Conservation (phyloP, 2,888 invertebrate genomes). For the Erpobdella octoculata region DNA sequence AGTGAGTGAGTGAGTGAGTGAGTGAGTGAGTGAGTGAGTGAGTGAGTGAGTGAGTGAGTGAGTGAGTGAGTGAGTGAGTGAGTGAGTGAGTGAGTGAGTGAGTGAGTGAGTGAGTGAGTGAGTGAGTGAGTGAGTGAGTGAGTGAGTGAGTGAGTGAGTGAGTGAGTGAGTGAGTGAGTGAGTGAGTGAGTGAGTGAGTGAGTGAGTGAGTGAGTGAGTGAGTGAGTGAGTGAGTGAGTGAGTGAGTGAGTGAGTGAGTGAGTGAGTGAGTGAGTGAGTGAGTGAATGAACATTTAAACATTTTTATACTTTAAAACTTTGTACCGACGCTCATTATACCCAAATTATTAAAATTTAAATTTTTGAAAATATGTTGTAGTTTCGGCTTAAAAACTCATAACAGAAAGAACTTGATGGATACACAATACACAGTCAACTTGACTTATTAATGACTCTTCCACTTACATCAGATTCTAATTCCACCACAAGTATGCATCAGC, state of each 20-base stretch:
- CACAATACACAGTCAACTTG: too few relatives aligned
- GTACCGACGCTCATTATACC: too few relatives aligned
- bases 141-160: slow-evolving; percentile 32
- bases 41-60: slow-evolving; percentile 31
- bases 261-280: slow-evolving; percentile 5
- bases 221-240: slow-evolving; percentile 33
- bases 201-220: slow-evolving; percentile 22
- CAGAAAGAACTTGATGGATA: too few relatives aligned
- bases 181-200: slow-evolving; percentile 27
- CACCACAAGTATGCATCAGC: too few relatives aligned
- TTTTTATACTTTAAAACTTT: too few relatives aligned
- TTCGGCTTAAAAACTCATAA: too few relatives aligned
- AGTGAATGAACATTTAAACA: too few relatives aligned
- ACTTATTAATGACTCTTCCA: too few relatives aligned
- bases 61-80: slow-evolving; percentile 35
- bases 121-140: slow-evolving; percentile 33
- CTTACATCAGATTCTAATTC: too few relatives aligned
- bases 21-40: neutral
- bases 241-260: slow-evolving; percentile 27
- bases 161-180: slow-evolving; percentile 49
- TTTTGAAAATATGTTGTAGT: too few relatives aligned
- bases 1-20: neutral
- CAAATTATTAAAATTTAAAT: too few relatives aligned
- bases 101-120: slow-evolving; percentile 33
- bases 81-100: slow-evolving; percentile 35